Percentiles rank a stretch among this genome's conserved stretches.
Evolutionary conservation across 2,113 vertebrate genomes (phyloP).

Genomic region (Hippocampus mohnikei): DNA sequence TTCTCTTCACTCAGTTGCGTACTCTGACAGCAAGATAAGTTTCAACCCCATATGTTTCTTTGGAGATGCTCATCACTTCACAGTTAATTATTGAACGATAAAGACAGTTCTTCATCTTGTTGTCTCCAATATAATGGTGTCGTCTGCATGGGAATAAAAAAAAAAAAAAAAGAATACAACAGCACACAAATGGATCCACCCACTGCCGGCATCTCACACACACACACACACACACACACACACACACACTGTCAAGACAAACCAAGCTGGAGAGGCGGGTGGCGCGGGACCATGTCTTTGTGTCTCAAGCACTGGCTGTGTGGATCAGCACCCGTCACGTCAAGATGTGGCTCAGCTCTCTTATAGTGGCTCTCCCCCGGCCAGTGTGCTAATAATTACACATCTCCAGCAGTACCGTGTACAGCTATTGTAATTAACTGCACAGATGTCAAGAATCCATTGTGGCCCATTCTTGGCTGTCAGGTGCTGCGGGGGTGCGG

Average conservation of each 20-base stretch:
- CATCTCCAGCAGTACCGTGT: conserved; percentile 46
- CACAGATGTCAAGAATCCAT: conserved; percentile 63
- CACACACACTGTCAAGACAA: background rate
- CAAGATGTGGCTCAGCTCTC: conserved; percentile 12
- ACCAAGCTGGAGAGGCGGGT: background rate
- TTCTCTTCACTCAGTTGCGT: background rate
- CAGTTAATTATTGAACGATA: background rate
- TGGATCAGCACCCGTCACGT: conserved; percentile 18
- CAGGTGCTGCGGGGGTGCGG: conserved; percentile 12
- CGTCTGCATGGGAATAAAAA: background rate
- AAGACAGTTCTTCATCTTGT: conserved; percentile 1
- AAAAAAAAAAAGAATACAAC: background rate
- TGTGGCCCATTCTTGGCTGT: conserved; percentile 43
- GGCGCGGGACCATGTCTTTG: background rate
- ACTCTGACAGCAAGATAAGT: background rate
- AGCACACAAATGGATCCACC: background rate
- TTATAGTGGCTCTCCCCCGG: conserved; percentile 21
- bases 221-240: background rate
- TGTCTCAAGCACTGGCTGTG: background rate
- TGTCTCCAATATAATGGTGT: conserved; percentile 3
- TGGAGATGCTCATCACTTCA: conserved; percentile 1
- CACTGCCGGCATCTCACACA: background rate
- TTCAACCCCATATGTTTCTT: background rate
- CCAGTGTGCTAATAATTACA: conserved; percentile 61
- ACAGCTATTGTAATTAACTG: conserved; percentile 69